A percentile compares a stretch with the other conserved stretches of the same genome.
phyloP scores from a whole-genome alignment of 2,888 invertebrate genomes.

The Holacanthella duospinosa region DNA sequence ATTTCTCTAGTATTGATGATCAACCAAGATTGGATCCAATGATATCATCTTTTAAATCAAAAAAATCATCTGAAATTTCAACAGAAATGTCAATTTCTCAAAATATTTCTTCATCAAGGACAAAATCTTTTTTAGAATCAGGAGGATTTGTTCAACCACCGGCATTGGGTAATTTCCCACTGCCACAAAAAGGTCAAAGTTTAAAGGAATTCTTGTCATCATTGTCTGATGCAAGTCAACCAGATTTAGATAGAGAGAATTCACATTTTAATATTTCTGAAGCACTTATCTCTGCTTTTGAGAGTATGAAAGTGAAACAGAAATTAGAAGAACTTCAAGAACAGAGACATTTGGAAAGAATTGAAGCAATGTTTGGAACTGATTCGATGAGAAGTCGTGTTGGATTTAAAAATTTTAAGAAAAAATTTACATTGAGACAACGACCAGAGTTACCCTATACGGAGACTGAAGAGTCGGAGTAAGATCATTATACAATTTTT shows the following conservation, averaged over 20 bases:
- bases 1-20: slow-evolving; percentile 17
- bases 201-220: slow-evolving; percentile 61
- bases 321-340: slow-evolving; percentile 27
- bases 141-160: slow-evolving; percentile 46
- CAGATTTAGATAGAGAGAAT: slow-evolving; percentile 71
- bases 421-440: slow-evolving; percentile 14
- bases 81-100: not conserved
- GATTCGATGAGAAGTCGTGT: not conserved
- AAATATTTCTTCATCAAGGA: not conserved
- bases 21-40: not conserved
- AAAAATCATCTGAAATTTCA: not conserved
- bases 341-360: slow-evolving; percentile 25
- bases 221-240: slow-evolving; percentile 59
- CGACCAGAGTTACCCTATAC: slow-evolving; percentile 16
- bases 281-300: slow-evolving; percentile 70
- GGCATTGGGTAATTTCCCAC: slow-evolving; percentile 53
- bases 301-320: slow-evolving; percentile 50
- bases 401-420: not conserved
- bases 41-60: not conserved
- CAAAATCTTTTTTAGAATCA: slow-evolving; percentile 36
- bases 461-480: slow-evolving; percentile 38
- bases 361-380: slow-evolving; percentile 33
- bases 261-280: slow-evolving; percentile 76
- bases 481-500: slow-evolving; percentile 10
- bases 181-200: slow-evolving; percentile 57